Evolutionary conservation across 2,888 invertebrate genomes (phyloP).

Genomic region (Hypolimnas misippus): DNA sequence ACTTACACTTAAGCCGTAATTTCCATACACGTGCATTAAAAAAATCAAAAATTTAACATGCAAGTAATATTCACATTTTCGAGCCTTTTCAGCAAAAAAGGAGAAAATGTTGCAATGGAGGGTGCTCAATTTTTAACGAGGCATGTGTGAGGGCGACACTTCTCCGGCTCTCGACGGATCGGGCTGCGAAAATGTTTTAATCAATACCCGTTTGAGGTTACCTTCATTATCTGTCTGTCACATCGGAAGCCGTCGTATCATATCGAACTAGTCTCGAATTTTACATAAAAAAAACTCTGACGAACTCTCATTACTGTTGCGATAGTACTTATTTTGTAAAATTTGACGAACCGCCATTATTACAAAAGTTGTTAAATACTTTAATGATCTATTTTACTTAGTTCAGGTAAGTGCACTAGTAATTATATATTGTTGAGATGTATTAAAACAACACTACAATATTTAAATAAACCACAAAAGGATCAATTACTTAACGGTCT

Average conservation of each 20-base stretch:
- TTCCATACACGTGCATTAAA: not conserved
- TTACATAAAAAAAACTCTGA: too few relatives aligned
- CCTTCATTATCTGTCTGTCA: conserved; percentile 30
- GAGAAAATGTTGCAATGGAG: conserved; percentile 33
- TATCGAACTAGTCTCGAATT: not conserved
- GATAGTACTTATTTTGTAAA: too few relatives aligned
- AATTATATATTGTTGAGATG: too few relatives aligned
- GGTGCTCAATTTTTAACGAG: conserved; percentile 49
- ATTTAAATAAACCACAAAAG: not conserved
- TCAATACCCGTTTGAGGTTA: conserved; percentile 37
- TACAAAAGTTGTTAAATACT: too few relatives aligned
- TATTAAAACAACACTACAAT: not conserved
- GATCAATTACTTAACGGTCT: not conserved
- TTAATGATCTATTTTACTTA: too few relatives aligned
- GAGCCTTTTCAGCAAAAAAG: conserved; percentile 29
- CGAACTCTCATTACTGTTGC: too few relatives aligned
- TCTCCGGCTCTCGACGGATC: conserved; percentile 26
- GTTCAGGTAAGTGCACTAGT: too few relatives aligned
- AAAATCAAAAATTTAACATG: conserved; percentile 8
- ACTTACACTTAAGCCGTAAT: not conserved
- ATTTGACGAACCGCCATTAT: too few relatives aligned
- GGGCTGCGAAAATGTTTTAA: conserved; percentile 41
- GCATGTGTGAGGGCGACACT: conserved; percentile 44
- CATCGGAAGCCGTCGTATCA: conserved; percentile 17
- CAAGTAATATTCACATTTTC: conserved; percentile 22